These are phyloP conservation scores for Benitochromis conjunctus DNA, from an alignment of 2,113 vertebrate species.

Conservation along the genomic window DNA sequence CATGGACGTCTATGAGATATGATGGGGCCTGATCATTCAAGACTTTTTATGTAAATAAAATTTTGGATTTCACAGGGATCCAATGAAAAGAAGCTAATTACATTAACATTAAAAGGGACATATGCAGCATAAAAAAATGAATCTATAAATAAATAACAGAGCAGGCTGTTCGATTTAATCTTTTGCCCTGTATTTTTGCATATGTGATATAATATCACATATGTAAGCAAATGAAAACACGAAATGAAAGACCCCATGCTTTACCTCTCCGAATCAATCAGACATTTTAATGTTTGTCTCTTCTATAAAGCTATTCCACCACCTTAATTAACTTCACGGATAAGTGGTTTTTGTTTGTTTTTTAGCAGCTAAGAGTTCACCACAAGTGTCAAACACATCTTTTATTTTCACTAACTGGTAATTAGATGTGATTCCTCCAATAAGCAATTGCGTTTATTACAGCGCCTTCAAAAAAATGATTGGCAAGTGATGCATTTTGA, in stretches of 20 bases:
- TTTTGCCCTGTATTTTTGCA: neutral
- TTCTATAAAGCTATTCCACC: neutral
- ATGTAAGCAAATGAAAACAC: neutral
- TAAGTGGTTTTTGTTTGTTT: neutral
- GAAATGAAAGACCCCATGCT: neutral
- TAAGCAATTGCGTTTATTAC: neutral
- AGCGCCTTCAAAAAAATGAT: neutral
- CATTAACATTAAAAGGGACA: rapidly evolving
- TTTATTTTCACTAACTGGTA: slow-evolving; percentile 7
- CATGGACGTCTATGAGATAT: neutral
- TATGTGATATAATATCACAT: neutral
- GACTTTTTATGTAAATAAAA: neutral
- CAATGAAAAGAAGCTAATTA: neutral
- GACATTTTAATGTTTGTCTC: neutral
- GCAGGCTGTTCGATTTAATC: neutral
- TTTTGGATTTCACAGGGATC: neutral
- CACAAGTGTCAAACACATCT: slow-evolving; percentile 1
- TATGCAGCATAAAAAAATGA: neutral
- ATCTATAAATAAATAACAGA: neutral
- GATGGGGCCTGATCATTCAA: neutral
- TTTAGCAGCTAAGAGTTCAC: neutral
- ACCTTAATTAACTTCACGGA: slow-evolving; percentile 1
- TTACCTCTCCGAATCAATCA: neutral
- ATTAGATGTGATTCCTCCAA: slow-evolving; percentile 11
- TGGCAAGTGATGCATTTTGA: neutral